Evolutionary conservation across 2,888 invertebrate genomes (phyloP).

Genomic region (Eilema griseolum): DNA sequence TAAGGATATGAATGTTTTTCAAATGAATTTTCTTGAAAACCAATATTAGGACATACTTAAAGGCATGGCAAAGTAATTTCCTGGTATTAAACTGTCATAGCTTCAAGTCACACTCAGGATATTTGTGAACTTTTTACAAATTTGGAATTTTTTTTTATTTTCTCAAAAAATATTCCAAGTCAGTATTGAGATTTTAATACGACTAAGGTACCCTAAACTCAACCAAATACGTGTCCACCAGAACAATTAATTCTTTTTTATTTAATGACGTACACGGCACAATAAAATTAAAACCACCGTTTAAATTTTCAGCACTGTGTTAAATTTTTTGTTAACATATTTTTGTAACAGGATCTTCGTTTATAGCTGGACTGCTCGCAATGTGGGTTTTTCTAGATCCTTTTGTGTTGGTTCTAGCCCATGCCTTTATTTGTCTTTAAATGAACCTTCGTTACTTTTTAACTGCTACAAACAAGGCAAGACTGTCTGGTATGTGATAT

Average conservation of each 20-base stretch:
- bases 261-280: constrained; percentile 19
- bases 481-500: not conserved
- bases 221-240: constrained; percentile 40
- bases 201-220: constrained; percentile 38
- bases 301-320: constrained; percentile 40
- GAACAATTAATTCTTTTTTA: constrained; percentile 49
- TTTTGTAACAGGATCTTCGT: constrained; percentile 29
- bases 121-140: too few species aligned
- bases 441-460: not conserved
- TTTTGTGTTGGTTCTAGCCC: constrained; percentile 4
- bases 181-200: constrained; percentile 4
- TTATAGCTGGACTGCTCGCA: constrained; percentile 20
- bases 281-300: constrained; percentile 43
- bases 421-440: not conserved
- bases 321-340: constrained; percentile 32
- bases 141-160: too few species aligned
- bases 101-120: too few species aligned
- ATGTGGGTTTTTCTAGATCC: constrained; percentile 29
- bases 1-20: too few species aligned
- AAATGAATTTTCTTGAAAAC: too few species aligned
- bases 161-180: too few species aligned
- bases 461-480: not conserved
- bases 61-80: too few species aligned
- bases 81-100: too few species aligned
- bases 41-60: too few species aligned